Conservation (phyloP, 1,140 invertebrate species). For the Cherax quadricarinatus region DNA sequence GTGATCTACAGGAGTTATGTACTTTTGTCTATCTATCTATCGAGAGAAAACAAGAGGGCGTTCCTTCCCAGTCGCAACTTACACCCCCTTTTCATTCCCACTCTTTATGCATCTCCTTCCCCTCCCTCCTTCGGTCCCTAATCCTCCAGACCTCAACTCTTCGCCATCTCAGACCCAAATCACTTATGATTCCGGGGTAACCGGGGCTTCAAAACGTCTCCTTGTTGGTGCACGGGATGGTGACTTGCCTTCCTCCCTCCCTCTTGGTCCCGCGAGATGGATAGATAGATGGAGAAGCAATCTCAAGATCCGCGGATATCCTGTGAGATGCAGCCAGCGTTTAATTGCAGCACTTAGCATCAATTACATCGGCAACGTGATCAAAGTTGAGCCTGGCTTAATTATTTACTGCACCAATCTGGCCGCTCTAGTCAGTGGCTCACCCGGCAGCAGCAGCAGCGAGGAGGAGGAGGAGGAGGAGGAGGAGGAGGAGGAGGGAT, state of each 20-base stretch:
- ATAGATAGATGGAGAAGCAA: constrained; percentile 34
- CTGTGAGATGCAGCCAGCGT: constrained; percentile 67
- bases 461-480: neutral
- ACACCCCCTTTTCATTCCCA: too few relatives aligned
- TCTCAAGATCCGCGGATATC: constrained; percentile 67
- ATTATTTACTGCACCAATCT: constrained; percentile 68
- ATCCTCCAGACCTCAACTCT: too few relatives aligned
- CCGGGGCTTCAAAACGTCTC: too few relatives aligned
- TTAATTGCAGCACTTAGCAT: constrained; percentile 70
- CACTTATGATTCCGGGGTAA: too few relatives aligned
- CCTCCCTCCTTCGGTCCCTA: too few relatives aligned
- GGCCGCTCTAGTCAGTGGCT: constrained; percentile 26
- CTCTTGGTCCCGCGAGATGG: constrained; percentile 31
- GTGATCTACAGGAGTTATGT: too few relatives aligned
- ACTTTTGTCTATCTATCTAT: too few relatives aligned
- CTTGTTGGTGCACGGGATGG: too few relatives aligned
- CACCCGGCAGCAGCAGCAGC: neutral
- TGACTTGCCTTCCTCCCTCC: neutral
- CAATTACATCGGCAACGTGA: constrained; percentile 66
- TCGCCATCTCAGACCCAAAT: too few relatives aligned
- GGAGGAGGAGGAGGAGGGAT: neutral
- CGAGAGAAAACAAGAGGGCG: too few relatives aligned
- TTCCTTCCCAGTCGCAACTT: too few relatives aligned
- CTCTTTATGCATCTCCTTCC: too few relatives aligned
- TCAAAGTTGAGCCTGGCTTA: constrained; percentile 67